These are phyloP conservation scores for Nemotelus nigrinus DNA, from an alignment of 2,888 invertebrate species.

Conservation along the genomic window DNA sequence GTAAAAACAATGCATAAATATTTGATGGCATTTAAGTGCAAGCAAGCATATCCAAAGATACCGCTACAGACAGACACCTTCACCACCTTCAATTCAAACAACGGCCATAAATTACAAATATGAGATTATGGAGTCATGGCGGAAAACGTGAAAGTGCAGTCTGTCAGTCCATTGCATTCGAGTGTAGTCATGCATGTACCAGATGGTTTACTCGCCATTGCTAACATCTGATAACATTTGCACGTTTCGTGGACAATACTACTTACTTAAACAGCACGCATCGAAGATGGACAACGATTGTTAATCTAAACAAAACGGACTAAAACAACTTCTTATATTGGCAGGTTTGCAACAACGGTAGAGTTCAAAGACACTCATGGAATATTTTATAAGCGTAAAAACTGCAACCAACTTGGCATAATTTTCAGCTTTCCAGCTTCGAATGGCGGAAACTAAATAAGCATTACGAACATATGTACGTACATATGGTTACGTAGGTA, in stretches of 20 bases:
- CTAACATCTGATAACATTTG: neutral
- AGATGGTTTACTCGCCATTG: neutral
- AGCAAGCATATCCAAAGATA: no score
- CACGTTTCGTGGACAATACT: constrained; percentile 1
- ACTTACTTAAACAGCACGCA: constrained; percentile 30
- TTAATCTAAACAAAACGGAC: constrained; percentile 10
- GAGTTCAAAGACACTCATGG: constrained; percentile 25
- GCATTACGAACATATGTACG: no score
- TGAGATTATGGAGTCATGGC: constrained; percentile 28
- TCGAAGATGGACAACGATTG: constrained; percentile 18
- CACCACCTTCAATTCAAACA: neutral
- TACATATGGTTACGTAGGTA: neutral
- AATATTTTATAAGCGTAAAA: constrained; percentile 24
- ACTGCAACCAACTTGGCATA: neutral
- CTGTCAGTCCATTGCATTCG: neutral
- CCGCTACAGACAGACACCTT: no score
- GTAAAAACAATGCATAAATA: no score
- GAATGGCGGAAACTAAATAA: no score
- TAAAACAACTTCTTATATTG: neutral
- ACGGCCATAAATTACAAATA: constrained; percentile 18
- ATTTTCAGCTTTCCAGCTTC: no score
- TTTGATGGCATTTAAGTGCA: no score
- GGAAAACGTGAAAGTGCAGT: constrained; percentile 36
- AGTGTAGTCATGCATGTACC: neutral
- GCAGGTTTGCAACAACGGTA: constrained; percentile 1